phyloP scores from a whole-genome alignment of 2,888 invertebrate genomes.

The Eupithecia dodoneata region DNA sequence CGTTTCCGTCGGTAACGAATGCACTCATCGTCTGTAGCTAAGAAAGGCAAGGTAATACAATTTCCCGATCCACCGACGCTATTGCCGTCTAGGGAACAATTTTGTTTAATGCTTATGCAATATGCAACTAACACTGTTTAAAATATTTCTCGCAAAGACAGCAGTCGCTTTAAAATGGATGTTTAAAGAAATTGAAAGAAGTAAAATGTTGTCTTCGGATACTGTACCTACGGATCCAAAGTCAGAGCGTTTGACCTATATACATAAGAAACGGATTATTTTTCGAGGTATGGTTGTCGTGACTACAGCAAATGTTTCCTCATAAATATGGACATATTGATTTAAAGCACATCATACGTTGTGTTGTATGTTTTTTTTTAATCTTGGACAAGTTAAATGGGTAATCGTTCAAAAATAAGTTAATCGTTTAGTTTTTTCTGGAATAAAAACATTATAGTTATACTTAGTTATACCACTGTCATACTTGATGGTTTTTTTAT shows the following conservation, averaged over 20 bases:
- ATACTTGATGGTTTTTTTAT: too few species aligned
- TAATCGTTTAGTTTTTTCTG: too few species aligned
- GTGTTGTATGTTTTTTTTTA: not conserved
- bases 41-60: constrained; percentile 76
- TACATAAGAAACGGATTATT: constrained; percentile 38
- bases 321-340: not conserved
- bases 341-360: not conserved
- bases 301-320: not conserved
- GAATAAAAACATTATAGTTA: too few species aligned
- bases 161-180: constrained; percentile 42
- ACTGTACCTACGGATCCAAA: constrained; percentile 21
- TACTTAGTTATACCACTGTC: too few species aligned
- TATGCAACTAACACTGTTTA: constrained; percentile 63
- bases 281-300: constrained; percentile 26
- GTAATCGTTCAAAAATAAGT: too few species aligned
- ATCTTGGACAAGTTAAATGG: not conserved
- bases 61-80: constrained; percentile 69
- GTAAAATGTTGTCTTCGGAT: constrained; percentile 32
- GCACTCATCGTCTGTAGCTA: constrained; percentile 71
- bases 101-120: constrained; percentile 72
- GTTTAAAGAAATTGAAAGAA: constrained; percentile 50
- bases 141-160: constrained; percentile 56
- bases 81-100: constrained; percentile 80
- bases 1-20: constrained; percentile 71
- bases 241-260: constrained; percentile 40